These are phyloP conservation scores for Tortricodes alternella DNA, from an alignment of 2,888 invertebrate species.

Conservation along the genomic window DNA sequence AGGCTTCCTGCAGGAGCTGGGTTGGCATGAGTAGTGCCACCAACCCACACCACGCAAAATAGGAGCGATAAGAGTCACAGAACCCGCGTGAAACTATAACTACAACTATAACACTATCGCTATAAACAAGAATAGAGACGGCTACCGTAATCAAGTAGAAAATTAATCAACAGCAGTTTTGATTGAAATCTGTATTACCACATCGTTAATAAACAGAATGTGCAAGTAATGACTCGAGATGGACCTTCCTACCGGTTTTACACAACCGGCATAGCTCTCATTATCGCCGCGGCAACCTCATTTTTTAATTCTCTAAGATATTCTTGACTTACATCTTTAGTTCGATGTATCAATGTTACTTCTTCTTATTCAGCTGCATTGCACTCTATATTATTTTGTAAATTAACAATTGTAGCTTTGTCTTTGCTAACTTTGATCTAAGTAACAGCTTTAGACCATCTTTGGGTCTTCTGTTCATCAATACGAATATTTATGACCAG, in stretches of 20 bases:
- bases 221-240: conserved; percentile 75
- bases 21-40: too few relatives aligned
- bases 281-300: conserved; percentile 64
- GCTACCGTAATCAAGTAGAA: conserved; percentile 67
- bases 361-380: conserved; percentile 31
- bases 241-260: conserved; percentile 78
- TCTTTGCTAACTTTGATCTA: background rate
- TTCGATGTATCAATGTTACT: conserved; percentile 52
- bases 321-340: conserved; percentile 24
- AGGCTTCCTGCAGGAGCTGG: too few relatives aligned
- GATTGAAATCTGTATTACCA: conserved; percentile 72
- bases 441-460: background rate
- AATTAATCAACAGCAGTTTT: conserved; percentile 76
- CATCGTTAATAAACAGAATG: conserved; percentile 67
- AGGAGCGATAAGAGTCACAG: too few relatives aligned
- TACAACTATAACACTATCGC: too few relatives aligned
- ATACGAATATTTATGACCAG: conserved; percentile 3
- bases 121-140: conserved; percentile 58
- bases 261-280: conserved; percentile 56
- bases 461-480: background rate
- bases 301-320: conserved; percentile 38
- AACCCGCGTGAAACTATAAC: too few relatives aligned
- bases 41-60: too few relatives aligned
- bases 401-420: background rate
- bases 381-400: background rate